phyloP scores from a whole-genome alignment of 2,888 invertebrate genomes.

The Caenorhabditis sp. region DNA sequence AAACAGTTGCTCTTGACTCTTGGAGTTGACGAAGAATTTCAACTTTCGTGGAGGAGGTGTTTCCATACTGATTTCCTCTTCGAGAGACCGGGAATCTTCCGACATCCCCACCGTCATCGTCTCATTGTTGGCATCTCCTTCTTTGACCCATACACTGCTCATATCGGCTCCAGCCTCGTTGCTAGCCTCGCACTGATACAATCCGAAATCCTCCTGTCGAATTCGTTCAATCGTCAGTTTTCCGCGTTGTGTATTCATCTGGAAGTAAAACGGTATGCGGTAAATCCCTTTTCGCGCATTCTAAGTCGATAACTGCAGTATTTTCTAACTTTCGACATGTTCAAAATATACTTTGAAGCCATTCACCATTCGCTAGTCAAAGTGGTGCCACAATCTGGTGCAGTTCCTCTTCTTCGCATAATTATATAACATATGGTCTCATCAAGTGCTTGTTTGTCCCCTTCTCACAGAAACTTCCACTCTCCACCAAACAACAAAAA shows the following conservation, averaged over 20 bases:
- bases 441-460: constrained; percentile 63
- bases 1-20: constrained; percentile 53
- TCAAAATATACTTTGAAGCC: constrained; percentile 7
- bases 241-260: constrained; percentile 64
- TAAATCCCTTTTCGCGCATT: constrained; percentile 4
- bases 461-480: constrained; percentile 1
- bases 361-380: background rate
- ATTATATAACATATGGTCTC: constrained; percentile 63
- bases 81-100: constrained; percentile 44
- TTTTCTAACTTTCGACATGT: constrained; percentile 5
- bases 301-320: constrained; percentile 17
- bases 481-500: constrained; percentile 38
- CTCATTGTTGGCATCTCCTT: constrained; percentile 59
- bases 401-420: constrained; percentile 41
- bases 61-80: constrained; percentile 52
- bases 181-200: constrained; percentile 94
- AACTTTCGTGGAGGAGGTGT: constrained; percentile 46
- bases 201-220: constrained; percentile 86
- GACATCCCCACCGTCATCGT: constrained; percentile 32
- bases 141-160: constrained; percentile 88
- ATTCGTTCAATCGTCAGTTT: constrained; percentile 60
- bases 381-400: constrained; percentile 51
- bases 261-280: constrained; percentile 12
- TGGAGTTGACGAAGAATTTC: constrained; percentile 53
- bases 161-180: constrained; percentile 95